These are phyloP conservation scores for Shinisaurus crocodilurus DNA, from an alignment of 2,113 vertebrate species.

Conservation along the genomic window DNA sequence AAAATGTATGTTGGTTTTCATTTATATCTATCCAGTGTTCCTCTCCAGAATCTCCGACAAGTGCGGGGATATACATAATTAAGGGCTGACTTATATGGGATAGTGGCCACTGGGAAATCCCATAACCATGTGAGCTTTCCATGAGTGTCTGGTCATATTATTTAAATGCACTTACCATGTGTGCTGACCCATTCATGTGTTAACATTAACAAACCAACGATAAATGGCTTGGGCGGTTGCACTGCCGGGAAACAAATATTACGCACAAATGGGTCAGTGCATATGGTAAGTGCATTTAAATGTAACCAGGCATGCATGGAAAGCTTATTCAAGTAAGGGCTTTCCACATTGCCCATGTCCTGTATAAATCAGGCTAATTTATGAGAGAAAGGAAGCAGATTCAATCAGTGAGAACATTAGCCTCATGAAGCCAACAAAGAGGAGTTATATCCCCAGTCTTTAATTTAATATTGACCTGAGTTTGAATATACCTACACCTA, in stretches of 20 bases:
- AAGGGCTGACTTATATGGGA: neutral
- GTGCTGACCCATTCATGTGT: neutral
- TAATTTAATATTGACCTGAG: neutral
- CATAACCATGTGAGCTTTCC: neutral
- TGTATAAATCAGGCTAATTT: neutral
- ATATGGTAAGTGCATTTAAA: neutral
- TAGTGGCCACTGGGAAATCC: neutral
- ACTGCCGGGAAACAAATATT: neutral
- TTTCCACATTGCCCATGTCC: neutral
- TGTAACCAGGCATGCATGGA: neutral
- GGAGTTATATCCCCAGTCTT: neutral
- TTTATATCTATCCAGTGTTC: neutral
- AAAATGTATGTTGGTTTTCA: neutral
- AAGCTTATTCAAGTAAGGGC: neutral
- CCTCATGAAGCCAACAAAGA: neutral
- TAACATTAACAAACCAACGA: neutral
- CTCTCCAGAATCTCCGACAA: neutral
- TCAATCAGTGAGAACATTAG: neutral
- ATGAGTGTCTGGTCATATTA: neutral
- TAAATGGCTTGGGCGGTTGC: neutral
- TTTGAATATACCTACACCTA: neutral
- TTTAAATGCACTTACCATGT: neutral
- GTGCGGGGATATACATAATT: neutral
- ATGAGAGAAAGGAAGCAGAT: neutral
- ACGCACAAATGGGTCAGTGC: neutral